These are phyloP conservation scores for Leptinotarsa peninsularis DNA, from an alignment of 2,888 invertebrate species.

Conservation along the genomic window DNA sequence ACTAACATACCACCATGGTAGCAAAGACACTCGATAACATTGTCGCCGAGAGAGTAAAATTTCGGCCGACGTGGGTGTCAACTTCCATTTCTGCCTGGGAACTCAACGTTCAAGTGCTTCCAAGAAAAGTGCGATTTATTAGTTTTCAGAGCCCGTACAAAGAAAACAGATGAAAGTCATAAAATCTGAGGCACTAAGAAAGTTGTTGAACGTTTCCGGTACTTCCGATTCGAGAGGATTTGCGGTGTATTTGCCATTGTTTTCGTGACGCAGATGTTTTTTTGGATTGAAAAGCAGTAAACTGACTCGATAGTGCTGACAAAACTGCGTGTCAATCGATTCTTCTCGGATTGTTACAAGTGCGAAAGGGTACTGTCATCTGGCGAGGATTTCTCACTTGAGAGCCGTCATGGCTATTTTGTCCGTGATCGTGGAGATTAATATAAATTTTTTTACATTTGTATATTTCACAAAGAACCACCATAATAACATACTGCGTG, in stretches of 20 bases:
- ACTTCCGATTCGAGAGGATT: slow-evolving; percentile 38
- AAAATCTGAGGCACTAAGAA: slow-evolving; percentile 41
- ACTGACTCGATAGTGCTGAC: not conserved
- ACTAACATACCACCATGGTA: slow-evolving; percentile 44
- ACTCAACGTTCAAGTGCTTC: slow-evolving; percentile 37
- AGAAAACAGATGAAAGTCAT: slow-evolving; percentile 45
- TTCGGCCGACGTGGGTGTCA: slow-evolving; percentile 37
- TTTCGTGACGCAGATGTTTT: slow-evolving; percentile 28
- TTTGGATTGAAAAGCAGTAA: slow-evolving; percentile 2
- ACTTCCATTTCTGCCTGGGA: slow-evolving; percentile 37
- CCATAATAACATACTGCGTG: no score
- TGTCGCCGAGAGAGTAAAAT: slow-evolving; percentile 46
- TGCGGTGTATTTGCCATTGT: slow-evolving; percentile 31
- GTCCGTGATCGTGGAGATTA: not conserved
- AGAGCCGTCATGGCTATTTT: not conserved
- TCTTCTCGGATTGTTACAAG: not conserved
- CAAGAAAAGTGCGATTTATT: slow-evolving; percentile 43
- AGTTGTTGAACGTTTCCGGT: slow-evolving; percentile 44
- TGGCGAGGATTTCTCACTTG: not conserved
- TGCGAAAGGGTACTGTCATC: not conserved
- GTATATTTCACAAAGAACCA: no score
- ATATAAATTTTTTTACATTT: not conserved
- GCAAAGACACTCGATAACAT: slow-evolving; percentile 47
- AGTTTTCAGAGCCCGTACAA: slow-evolving; percentile 30
- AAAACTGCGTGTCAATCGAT: not conserved